A percentile compares a stretch with the other conserved stretches of the same genome.
These are phyloP conservation scores for Hippolais icterina DNA, from an alignment of 2,113 vertebrate species.

Conservation along the genomic window DNA sequence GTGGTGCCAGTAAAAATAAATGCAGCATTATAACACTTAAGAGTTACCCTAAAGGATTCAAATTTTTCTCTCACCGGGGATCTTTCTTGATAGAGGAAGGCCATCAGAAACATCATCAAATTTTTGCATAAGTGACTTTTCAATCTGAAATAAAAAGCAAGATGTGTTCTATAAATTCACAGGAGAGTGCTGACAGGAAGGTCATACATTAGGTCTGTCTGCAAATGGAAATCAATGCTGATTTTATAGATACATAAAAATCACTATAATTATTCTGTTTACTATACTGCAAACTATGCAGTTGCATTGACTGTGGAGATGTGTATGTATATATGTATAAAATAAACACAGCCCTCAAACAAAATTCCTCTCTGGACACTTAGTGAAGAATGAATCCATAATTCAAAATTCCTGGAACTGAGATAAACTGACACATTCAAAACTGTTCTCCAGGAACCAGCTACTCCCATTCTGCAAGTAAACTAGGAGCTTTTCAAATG, in stretches of 20 bases:
- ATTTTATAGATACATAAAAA: not conserved
- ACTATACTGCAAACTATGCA: not conserved
- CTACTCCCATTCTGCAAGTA: not conserved
- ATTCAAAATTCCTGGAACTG: not conserved
- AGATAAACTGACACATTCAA: not conserved
- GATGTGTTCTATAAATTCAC: not conserved
- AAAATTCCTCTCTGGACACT: not conserved
- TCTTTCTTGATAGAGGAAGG: conserved; percentile 42
- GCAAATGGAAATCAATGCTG: not conserved
- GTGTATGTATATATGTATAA: not conserved
- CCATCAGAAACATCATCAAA: conserved; percentile 37
- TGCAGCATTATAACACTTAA: not conserved
- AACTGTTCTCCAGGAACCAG: not conserved
- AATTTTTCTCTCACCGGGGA: conserved; percentile 71
- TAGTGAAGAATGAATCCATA: not conserved
- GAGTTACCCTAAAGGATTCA: not conserved
- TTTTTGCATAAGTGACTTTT: not conserved
- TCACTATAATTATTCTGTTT: not conserved
- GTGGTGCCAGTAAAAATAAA: not conserved
- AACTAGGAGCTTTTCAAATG: not conserved
- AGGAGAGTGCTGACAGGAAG: not conserved
- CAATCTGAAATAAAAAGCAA: conserved; percentile 46
- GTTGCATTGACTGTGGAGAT: not conserved
- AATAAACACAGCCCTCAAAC: not conserved
- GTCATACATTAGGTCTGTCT: not conserved